Evolutionary conservation across 2,888 invertebrate species (phyloP).

Genomic region (Nephrotoma appendiculata): DNA sequence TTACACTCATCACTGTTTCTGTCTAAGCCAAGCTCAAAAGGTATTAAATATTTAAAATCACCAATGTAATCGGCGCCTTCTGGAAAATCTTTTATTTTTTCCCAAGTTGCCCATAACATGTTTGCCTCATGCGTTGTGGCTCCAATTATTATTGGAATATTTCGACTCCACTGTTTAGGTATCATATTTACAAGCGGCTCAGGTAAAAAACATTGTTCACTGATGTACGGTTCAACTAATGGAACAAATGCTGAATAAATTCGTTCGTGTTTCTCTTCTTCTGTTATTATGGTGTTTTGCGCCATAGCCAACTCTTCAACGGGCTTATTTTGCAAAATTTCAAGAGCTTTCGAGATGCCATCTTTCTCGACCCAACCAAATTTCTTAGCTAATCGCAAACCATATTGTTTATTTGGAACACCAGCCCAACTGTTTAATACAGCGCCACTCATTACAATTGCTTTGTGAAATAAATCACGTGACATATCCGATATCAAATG

Average conservation of each 20-base stretch:
- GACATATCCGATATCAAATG: background rate
- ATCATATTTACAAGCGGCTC: constrained; percentile 26
- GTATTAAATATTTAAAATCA: constrained; percentile 25
- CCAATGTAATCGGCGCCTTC: constrained; percentile 15
- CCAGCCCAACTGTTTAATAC: background rate
- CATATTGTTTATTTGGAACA: background rate
- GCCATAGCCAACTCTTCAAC: constrained; percentile 24
- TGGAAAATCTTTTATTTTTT: background rate
- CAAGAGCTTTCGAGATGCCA: constrained; percentile 26
- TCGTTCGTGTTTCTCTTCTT: background rate
- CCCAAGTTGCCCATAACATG: background rate
- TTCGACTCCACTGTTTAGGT: constrained; percentile 28
- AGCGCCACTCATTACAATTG: background rate
- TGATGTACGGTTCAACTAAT: constrained; percentile 24
- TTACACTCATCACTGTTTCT: constrained; percentile 19
- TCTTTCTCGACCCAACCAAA: constrained; percentile 25
- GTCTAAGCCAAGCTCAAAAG: constrained; percentile 22
- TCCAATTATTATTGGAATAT: constrained; percentile 39
- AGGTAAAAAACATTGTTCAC: constrained; percentile 25
- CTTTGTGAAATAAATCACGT: background rate
- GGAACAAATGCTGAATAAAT: constrained; percentile 24
- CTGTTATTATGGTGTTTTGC: constrained; percentile 14
- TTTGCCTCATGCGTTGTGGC: constrained; percentile 39
- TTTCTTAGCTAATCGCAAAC: constrained; percentile 22
- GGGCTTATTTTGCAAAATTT: constrained; percentile 26